phyloP scores from a whole-genome alignment of 1,140 invertebrate genomes.

The Brachionus rubens region DNA sequence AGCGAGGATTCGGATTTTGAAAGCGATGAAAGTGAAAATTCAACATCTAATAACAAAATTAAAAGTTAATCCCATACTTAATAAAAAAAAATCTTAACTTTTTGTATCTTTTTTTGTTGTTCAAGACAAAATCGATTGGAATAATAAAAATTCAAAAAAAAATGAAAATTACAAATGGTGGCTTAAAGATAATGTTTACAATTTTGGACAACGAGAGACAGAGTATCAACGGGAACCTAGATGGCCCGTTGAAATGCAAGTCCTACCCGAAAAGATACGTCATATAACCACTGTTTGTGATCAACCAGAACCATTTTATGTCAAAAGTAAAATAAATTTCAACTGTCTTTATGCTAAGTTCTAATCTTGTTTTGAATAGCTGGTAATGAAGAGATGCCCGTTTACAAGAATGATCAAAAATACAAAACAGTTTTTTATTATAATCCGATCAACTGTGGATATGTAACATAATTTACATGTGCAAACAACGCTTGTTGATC shows the following conservation, averaged over 20 bases:
- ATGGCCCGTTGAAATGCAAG: slow-evolving; percentile 80
- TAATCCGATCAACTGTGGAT: slow-evolving; percentile 78
- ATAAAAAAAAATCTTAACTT: not conserved
- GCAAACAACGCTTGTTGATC: not conserved
- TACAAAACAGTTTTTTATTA: slow-evolving; percentile 81
- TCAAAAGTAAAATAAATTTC: slow-evolving; percentile 58
- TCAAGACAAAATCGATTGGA: slow-evolving; percentile 41
- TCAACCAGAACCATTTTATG: slow-evolving; percentile 75
- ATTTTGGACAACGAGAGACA: slow-evolving; percentile 55
- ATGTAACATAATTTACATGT: slow-evolving; percentile 68
- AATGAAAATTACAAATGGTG: slow-evolving; percentile 39
- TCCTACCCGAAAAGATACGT: slow-evolving; percentile 74
- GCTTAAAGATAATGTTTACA: slow-evolving; percentile 55
- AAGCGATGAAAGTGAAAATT: slow-evolving; percentile 34
- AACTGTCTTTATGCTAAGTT: not conserved
- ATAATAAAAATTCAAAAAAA: slow-evolving; percentile 27
- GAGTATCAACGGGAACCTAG: slow-evolving; percentile 61
- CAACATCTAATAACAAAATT: slow-evolving; percentile 10
- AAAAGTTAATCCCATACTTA: slow-evolving; percentile 31
- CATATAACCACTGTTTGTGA: slow-evolving; percentile 72
- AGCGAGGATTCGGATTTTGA: slow-evolving; percentile 9
- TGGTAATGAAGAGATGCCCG: slow-evolving; percentile 55
- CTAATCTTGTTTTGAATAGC: slow-evolving; percentile 49
- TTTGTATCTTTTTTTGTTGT: not conserved
- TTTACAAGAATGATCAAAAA: slow-evolving; percentile 69